Evolutionary conservation across 2,888 invertebrate species (phyloP).

Genomic region (Pollenia labialis): DNA sequence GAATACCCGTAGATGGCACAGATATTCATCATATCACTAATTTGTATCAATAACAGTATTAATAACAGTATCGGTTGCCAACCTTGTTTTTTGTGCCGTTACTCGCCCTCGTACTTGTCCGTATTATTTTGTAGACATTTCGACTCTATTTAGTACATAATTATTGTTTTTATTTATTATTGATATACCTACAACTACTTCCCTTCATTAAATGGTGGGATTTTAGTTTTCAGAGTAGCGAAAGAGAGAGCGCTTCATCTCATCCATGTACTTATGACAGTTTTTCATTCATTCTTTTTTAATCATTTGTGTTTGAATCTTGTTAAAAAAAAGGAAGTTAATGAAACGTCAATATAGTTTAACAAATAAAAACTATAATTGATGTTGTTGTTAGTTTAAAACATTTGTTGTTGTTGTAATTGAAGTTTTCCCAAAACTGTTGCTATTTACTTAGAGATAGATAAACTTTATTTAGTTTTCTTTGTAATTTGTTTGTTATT

Average conservation of each 20-base stretch:
- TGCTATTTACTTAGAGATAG: constrained; percentile 44
- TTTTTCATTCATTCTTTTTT: background rate
- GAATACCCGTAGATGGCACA: too few relatives aligned
- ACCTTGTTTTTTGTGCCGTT: background rate
- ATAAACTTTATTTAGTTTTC: constrained; percentile 44
- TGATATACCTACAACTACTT: constrained; percentile 36
- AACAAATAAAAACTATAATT: constrained; percentile 63
- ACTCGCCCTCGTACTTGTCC: background rate
- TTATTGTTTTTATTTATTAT: constrained; percentile 28
- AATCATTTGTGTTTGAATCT: background rate
- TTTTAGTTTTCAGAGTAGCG: background rate
- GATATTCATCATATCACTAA: too few relatives aligned
- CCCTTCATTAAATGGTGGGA: background rate
- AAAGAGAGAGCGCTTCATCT: background rate
- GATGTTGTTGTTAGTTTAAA: background rate
- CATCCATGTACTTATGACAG: background rate
- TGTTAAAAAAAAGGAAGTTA: constrained; percentile 59
- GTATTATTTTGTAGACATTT: constrained; percentile 72
- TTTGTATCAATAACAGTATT: too few relatives aligned
- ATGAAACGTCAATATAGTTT: constrained; percentile 68
- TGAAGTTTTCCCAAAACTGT: constrained; percentile 22
- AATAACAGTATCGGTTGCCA: too few relatives aligned
- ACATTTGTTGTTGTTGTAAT: constrained; percentile 9
- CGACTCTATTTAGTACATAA: constrained; percentile 19
- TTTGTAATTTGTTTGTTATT: constrained; percentile 4